A percentile compares a stretch with the other conserved stretches of the same genome.
Conservation (phyloP, 2,797 vertebrate genomes). For the Mormyrus proboscirostris region DNA sequence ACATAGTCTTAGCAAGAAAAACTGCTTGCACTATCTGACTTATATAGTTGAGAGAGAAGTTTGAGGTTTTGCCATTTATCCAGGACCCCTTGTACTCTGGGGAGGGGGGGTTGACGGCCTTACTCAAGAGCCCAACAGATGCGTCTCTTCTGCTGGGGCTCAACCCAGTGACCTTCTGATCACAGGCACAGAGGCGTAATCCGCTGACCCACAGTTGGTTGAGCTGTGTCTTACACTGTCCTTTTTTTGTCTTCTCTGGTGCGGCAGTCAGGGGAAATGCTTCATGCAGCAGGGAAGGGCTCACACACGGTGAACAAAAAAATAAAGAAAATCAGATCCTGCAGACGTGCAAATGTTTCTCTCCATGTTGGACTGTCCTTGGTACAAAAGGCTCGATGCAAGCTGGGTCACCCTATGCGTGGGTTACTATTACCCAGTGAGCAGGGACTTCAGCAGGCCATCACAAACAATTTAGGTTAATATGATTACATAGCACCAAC, state of each 20-base stretch:
- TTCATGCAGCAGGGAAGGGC: not conserved
- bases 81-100: not conserved
- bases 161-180: not conserved
- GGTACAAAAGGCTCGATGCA: not conserved
- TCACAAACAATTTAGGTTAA: not conserved
- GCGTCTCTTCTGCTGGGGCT: not conserved
- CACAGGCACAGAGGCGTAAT: not conserved
- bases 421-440: not conserved
- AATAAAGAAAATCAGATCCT: not conserved
- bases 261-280: not conserved
- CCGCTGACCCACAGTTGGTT: not conserved
- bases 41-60: not conserved
- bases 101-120: not conserved
- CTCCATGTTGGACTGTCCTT: not conserved
- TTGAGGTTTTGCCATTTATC: not conserved
- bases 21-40: not conserved
- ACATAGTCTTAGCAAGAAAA: not conserved
- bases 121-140: not conserved
- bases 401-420: not conserved
- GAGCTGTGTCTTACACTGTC: not conserved
- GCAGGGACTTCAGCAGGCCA: not conserved
- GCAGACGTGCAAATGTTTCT: not conserved
- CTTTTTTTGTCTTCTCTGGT: not conserved
- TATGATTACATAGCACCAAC: not conserved
- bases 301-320: not conserved